Evolutionary conservation across 2,113 vertebrate species (phyloP), one percentile per base, ranked within the genome.

Genomic region (Neolamprologus brichardi): DNA sequence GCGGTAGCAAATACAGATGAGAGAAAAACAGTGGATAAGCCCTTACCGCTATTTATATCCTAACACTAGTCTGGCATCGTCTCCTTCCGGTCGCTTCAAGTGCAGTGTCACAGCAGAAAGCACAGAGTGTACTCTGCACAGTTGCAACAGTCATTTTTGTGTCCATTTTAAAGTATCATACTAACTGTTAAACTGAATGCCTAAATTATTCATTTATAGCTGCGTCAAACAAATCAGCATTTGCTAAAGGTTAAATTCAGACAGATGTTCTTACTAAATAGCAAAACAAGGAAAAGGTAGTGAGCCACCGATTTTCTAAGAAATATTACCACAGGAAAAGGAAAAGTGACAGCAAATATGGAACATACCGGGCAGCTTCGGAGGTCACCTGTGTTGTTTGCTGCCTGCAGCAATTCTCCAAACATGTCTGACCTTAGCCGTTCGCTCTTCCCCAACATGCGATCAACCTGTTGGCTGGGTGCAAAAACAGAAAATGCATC

Each of bases 361-460:
- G 14, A 37, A 96, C 97, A 93, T 95, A 99, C 99, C 84, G 99
- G 99, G 88, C 99, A 99, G 85, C 97, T 98, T 52, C 98, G 97
- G 79, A 97, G 97, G 94, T 99, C 99, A 88, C 98, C 99, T 9
- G 97, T 95, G 87, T 98, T 99, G 95, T 97, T 99, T 92, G 98
- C 98, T 62, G 98, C 97, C 95, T 99, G 98, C 88, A 99, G 96
- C 95, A 99, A 91, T 91, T 99, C 98, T 2, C 98, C 98, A 62
- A 99, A 99, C 98, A 98, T 98, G 93, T 99, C 98, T 0, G 98
- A 97, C 86, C 97, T 96, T 64, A 98, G 95, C 11, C 98, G 97
- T 79, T 99, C 98, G 6, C 97, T 97, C 83, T 97, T 97, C 84
- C 98, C 98, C 93, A 97, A 91, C 95, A 97, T 97, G 89, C 94